Evolutionary conservation across 2,113 vertebrate species (phyloP).

Genomic region (Malaclemys terrapin): DNA sequence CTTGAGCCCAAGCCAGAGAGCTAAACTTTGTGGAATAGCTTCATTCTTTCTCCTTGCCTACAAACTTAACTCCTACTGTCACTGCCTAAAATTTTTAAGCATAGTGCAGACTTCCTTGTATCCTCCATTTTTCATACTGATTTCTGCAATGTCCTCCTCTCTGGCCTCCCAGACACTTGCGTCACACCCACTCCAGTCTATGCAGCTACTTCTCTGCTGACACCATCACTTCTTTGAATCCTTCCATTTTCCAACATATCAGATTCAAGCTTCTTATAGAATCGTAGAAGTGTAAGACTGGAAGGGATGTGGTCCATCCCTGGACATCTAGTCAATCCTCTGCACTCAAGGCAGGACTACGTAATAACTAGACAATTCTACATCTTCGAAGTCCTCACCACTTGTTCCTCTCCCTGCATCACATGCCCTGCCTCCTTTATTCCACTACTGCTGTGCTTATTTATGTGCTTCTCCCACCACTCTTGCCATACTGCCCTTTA

Average conservation of each 20-base stretch:
- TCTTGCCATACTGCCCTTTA: background rate
- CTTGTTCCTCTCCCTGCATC: no score
- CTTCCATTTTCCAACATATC: background rate
- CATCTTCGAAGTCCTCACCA: background rate
- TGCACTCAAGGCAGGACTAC: background rate
- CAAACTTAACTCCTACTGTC: background rate
- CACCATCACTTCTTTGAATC: background rate
- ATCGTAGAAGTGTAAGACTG: background rate
- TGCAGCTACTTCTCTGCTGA: background rate
- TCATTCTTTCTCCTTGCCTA: background rate
- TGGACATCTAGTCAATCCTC: background rate
- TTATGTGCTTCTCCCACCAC: background rate
- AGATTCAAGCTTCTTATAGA: background rate
- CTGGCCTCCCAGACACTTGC: background rate
- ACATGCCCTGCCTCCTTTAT: fast-evolving
- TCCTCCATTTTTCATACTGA: background rate
- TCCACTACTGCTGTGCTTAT: background rate
- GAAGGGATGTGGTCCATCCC: background rate
- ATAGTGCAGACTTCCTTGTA: background rate
- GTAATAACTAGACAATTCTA: background rate
- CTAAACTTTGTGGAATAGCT: background rate
- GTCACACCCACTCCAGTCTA: background rate
- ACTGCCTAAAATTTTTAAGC: background rate
- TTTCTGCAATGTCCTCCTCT: background rate
- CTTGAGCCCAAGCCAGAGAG: background rate